Evolutionary conservation across 1,140 invertebrate genomes (phyloP), one percentile per base, ranked within the genome.

Genomic region (Gryon sp.): DNA sequence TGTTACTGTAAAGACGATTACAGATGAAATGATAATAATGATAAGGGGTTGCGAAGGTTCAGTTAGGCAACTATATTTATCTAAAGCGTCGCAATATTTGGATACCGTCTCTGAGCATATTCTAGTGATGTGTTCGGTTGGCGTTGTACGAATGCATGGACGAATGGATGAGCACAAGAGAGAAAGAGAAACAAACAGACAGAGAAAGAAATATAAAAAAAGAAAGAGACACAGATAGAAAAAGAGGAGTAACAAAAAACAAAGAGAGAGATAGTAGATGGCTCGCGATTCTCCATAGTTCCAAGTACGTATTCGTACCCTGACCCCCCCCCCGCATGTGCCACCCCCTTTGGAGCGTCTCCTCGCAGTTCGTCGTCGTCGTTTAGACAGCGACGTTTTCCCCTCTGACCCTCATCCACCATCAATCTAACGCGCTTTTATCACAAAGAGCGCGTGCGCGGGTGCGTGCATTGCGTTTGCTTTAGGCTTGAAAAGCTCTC

Each of bases 381-480:
- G 53, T 72, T 73, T 66, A 75, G 66, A 75, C 70, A 66, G 48
- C 52, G 38, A 59, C 63, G 59, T 69, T n/a, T n/a, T 66, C 68
- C 59, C 46, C 66, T 50, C 65, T 65, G 65, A 66, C 62, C 62
- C 63, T 70, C 65, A 55, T 69, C 65, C 45, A 36, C 60, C 75
- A 62, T 76, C 66, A 70, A 70, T 76, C 74, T 76, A 76, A 78
- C 80, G 69, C 55, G 73, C 75, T 80, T 81, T 82, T n/a, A 81
- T 82, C 82, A 80, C 80, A 83, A 82, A 82, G 81, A 81, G 78
- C 80, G 78, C 80, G 80, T 82, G 80, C 82, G 80, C 82, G 82
- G 80, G 81, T 82, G 77, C 79, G 79, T 69, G 73, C 41, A 57
- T 62, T 53, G 62, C 70, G 66, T 70, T 50, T 68, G 59, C 65